Base-by-base conservation (phyloP, 2,113 vertebrate species). In the Rhizomys pruinosus region DNA sequence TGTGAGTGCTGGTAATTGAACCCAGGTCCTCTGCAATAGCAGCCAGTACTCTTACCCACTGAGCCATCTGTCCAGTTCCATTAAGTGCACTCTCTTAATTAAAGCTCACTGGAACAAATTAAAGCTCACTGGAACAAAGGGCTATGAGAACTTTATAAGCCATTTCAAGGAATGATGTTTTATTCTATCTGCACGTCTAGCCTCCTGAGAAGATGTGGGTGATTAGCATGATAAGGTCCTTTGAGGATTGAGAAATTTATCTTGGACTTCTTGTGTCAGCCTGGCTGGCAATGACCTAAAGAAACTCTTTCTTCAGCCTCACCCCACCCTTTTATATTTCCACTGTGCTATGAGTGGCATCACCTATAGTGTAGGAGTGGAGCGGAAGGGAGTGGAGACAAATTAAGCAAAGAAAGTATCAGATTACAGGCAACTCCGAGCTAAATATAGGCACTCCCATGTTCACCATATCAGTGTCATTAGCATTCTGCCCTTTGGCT, bases 291-390 rank as follows among this genome's bases (percentile, higher is more conserved):
- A n/a, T 88, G 80, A 90, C 25, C 29, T 95, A 87, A 73, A 94
- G 91, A 97, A 97, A 95, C 77, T 90, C 55, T 89, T 94, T 93
- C 71, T 37, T 90, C 47, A 92, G 71, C n/a, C 37, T 87, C 47
- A 29, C 44, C 61, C 76, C 37, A 77, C 87, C 93, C 76, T 97
- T 44, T 39, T 16, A 52, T 19, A 66, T 25, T 94, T 95, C n/a
- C 0, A 0, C 12, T 94, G 47, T 81, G 57, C 9, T 77, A 8
- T 63, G 74, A 81, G 71, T 73, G 64, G 29, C 32, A n/a, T 63
- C 73, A 57, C 22, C 37, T 64, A 10, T 5, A 84, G 9, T 32
- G 22, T 2, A 87, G 66, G 32, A 34, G n/a, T 16, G 13, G 19
- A 57, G 19, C 79, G 6, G 63, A 69, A 93, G 69, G 34, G 34